phyloP scores from a whole-genome alignment of 2,113 vertebrate species.

The Callipepla squamata region DNA sequence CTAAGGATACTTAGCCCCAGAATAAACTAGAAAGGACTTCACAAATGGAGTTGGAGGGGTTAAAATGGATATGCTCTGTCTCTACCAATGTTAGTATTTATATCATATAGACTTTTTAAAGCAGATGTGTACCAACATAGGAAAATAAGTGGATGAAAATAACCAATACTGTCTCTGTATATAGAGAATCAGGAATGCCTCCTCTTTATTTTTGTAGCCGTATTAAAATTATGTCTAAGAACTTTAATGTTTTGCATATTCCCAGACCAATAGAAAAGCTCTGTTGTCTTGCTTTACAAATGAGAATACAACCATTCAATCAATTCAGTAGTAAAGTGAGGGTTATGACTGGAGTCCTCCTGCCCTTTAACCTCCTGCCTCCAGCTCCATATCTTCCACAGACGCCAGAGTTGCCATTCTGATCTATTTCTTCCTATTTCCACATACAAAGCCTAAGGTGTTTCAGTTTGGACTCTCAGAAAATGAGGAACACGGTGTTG shows the following conservation, averaged over 20 bases:
- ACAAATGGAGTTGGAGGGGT: neutral
- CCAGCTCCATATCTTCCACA: neutral
- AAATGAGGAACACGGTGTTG: slow-evolving; percentile 21
- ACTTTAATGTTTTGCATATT: neutral
- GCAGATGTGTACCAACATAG: neutral
- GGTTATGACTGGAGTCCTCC: neutral
- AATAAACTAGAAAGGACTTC: neutral
- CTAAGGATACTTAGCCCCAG: neutral
- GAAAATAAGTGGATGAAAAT: neutral
- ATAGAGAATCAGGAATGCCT: neutral
- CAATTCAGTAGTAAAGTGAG: neutral
- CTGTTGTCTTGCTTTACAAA: neutral
- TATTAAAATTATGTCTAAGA: neutral
- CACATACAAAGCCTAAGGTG: neutral
- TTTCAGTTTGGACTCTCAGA: neutral
- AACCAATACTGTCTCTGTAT: neutral
- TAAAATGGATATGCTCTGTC: neutral
- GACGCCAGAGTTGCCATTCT: neutral
- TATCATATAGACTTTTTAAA: neutral
- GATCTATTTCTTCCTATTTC: slow-evolving; percentile 12
- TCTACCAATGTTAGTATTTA: neutral
- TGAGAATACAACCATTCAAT: neutral
- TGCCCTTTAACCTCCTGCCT: slow-evolving; percentile 1
- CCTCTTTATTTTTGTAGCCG: neutral
- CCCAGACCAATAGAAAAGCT: neutral